Conservation (phyloP, 2,113 vertebrate genomes). For the Paratilapia polleni region DNA sequence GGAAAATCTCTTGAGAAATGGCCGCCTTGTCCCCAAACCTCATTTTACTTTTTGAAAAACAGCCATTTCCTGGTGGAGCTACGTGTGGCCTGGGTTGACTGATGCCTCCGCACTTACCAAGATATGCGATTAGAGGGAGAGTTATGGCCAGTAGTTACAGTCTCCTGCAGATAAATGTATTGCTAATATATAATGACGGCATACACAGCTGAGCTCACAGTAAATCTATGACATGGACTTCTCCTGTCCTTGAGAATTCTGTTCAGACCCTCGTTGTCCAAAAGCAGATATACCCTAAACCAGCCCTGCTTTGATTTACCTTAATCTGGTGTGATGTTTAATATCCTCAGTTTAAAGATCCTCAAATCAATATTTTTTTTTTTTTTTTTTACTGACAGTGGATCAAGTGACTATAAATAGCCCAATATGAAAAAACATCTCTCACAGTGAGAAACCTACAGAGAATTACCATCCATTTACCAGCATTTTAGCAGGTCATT, state of each 20-base stretch:
- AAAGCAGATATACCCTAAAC: slow-evolving; percentile 9
- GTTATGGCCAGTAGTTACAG: slow-evolving; percentile 58
- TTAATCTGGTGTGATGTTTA: neutral
- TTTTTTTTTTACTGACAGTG: neutral
- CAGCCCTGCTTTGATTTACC: neutral
- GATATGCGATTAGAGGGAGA: slow-evolving; percentile 59
- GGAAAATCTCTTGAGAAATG: slow-evolving; percentile 30
- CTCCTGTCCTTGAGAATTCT: slow-evolving; percentile 65
- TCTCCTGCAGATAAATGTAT: slow-evolving; percentile 60
- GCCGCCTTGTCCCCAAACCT: slow-evolving; percentile 45
- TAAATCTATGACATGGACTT: slow-evolving; percentile 55
- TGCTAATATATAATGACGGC: slow-evolving; percentile 48
- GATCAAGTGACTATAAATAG: neutral
- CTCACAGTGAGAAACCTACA: neutral
- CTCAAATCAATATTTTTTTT: neutral
- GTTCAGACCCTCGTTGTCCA: neutral
- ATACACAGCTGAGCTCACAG: slow-evolving; percentile 34
- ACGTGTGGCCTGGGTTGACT: slow-evolving; percentile 26
- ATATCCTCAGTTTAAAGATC: neutral
- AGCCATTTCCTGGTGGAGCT: slow-evolving; percentile 15
- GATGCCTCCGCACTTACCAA: slow-evolving; percentile 47
- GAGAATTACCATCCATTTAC: neutral
- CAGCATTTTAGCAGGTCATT: neutral
- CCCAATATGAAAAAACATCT: neutral
- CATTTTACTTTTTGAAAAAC: slow-evolving; percentile 53